Percentiles rank a stretch among this genome's conserved stretches.
Evolutionary conservation across 2,888 invertebrate species (phyloP).

Genomic region (Tenthredo amoena): DNA sequence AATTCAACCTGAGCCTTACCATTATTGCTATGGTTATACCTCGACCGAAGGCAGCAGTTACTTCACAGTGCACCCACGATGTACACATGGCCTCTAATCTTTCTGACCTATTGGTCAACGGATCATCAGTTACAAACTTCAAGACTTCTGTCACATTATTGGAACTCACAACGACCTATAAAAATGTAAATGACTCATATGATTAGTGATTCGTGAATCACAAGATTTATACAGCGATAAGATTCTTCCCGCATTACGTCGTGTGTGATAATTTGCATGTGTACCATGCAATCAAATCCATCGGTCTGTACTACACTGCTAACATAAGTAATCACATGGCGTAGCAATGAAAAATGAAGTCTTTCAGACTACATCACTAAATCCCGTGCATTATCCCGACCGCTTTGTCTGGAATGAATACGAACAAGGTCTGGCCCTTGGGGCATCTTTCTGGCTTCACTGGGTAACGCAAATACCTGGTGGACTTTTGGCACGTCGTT

Average conservation of each 20-base stretch:
- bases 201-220: neutral
- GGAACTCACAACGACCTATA: neutral
- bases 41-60: constrained; percentile 62
- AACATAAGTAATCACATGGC: neutral
- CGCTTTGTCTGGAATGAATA: constrained; percentile 84
- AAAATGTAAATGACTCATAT: constrained; percentile 29
- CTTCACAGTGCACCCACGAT: constrained; percentile 65
- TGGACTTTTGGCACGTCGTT: constrained; percentile 84
- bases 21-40: constrained; percentile 83
- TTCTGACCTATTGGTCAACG: constrained; percentile 13
- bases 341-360: neutral
- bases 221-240: neutral
- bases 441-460: constrained; percentile 87
- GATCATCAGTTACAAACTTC: constrained; percentile 32
- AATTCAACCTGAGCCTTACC: constrained; percentile 84
- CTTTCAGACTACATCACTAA: neutral
- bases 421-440: constrained; percentile 83
- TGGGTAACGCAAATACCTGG: constrained; percentile 87
- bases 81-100: constrained; percentile 55
- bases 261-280: neutral
- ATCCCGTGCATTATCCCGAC: constrained; percentile 59
- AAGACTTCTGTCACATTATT: neutral
- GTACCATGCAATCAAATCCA: neutral
- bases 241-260: neutral
- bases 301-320: neutral